These are phyloP conservation scores for Euclidia mi DNA, from an alignment of 2,888 invertebrate genomes.

Conservation along the genomic window DNA sequence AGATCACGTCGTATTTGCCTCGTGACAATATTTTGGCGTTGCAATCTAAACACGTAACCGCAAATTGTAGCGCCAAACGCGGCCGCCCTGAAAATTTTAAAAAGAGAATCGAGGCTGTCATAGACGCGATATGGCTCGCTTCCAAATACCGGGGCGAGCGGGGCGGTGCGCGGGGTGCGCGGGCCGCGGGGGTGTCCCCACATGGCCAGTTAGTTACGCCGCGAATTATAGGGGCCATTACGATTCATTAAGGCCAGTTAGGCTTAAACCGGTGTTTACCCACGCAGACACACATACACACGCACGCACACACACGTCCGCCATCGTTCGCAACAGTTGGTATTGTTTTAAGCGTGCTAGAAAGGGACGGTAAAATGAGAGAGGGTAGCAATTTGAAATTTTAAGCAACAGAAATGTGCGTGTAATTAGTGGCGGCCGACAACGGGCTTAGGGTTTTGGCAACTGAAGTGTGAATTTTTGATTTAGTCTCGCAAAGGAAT, in stretches of 20 bases:
- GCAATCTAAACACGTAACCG: conserved; percentile 83
- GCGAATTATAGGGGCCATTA: conserved; percentile 91
- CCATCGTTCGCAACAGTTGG: conserved; percentile 76
- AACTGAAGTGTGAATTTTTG: conserved; percentile 77
- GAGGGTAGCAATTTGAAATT: conserved; percentile 79
- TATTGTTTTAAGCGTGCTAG: conserved; percentile 74
- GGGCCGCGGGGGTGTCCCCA: conserved; percentile 73
- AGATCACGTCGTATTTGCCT: conserved; percentile 34
- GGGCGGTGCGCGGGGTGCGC: conserved; percentile 56
- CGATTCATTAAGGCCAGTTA: conserved; percentile 91
- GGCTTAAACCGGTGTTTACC: conserved; percentile 90
- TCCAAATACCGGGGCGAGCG: conserved; percentile 75
- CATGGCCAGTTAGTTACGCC: conserved; percentile 90
- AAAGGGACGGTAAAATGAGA: conserved; percentile 64
- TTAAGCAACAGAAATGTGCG: conserved; percentile 82
- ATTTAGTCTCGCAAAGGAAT: conserved; percentile 54
- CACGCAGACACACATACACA: conserved; percentile 75
- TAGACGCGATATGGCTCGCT: conserved; percentile 87
- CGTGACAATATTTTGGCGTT: conserved; percentile 57
- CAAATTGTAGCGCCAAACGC: conserved; percentile 79
- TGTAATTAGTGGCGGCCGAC: conserved; percentile 83
- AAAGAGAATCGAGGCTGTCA: conserved; percentile 87
- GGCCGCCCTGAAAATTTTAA: conserved; percentile 83
- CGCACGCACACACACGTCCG: conserved; percentile 57
- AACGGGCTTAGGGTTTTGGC: conserved; percentile 80